Conservation (phyloP, 2,113 vertebrate species). For the Notechis scutatus region DNA sequence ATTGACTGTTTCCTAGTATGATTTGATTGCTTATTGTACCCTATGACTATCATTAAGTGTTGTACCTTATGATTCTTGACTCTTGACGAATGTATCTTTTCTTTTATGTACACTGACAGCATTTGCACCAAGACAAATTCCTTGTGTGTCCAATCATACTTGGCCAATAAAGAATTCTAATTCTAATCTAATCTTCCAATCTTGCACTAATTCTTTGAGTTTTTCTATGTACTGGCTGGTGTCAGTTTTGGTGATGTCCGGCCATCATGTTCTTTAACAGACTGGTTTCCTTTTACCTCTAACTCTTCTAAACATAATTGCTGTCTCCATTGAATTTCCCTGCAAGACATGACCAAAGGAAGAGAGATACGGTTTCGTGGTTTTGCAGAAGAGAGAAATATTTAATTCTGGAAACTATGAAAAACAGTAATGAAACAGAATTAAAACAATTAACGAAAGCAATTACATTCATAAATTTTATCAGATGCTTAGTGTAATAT, state of each 20-base stretch:
- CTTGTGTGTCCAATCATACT: too few species aligned
- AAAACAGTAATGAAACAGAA: background rate
- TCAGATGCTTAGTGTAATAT: background rate
- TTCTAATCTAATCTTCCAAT: background rate
- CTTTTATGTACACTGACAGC: too few species aligned
- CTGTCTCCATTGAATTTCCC: background rate
- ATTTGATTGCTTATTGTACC: too few species aligned
- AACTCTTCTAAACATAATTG: background rate
- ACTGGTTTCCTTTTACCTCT: background rate
- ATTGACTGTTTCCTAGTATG: too few species aligned
- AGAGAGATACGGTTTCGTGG: background rate
- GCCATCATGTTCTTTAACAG: background rate
- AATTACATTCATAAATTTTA: background rate
- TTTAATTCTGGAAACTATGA: background rate
- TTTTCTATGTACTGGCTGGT: background rate
- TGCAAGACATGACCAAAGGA: background rate
- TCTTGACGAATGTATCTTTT: too few species aligned
- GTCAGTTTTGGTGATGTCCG: background rate
- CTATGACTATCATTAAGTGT: too few species aligned
- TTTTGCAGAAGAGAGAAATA: background rate
- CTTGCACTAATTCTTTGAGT: background rate
- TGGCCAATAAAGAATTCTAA: too few species aligned
- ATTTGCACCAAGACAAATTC: too few species aligned
- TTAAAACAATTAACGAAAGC: background rate
- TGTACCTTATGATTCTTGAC: too few species aligned